Conservation (phyloP, 2,888 invertebrate genomes). For the Mactromeris polynyma region DNA sequence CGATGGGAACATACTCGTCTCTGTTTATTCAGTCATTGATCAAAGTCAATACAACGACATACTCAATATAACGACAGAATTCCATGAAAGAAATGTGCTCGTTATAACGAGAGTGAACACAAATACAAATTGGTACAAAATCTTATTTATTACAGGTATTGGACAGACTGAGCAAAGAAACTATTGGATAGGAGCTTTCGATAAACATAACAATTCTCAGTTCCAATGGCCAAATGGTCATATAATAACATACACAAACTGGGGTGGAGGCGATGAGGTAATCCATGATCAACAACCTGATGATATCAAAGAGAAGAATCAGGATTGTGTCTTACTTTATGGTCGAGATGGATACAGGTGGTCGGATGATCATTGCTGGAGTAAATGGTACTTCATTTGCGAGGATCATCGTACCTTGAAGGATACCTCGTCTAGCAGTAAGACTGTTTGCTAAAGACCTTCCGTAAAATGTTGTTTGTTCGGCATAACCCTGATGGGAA, state of each 20-base stretch:
- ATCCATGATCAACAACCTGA: slow-evolving; percentile 16
- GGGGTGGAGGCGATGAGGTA: slow-evolving; percentile 33
- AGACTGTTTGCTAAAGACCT: no score
- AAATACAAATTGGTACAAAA: no score
- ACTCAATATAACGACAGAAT: no score
- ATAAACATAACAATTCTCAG: slow-evolving; percentile 26
- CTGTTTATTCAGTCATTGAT: no score
- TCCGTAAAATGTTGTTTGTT: no score
- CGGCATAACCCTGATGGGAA: no score
- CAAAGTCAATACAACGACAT: no score
- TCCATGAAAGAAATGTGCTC: no score
- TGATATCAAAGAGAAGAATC: neutral
- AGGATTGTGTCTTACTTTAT: slow-evolving; percentile 27
- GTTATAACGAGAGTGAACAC: no score
- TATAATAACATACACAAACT: slow-evolving; percentile 29
- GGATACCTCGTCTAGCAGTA: neutral
- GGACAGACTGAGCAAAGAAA: neutral
- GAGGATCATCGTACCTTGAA: slow-evolving; percentile 17
- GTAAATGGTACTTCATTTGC: slow-evolving; percentile 24
- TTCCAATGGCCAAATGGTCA: slow-evolving; percentile 45
- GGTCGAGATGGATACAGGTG: slow-evolving; percentile 27
- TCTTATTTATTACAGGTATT: neutral
- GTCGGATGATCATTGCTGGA: slow-evolving; percentile 25
- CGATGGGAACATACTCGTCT: no score
- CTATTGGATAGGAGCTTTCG: slow-evolving; percentile 30